A percentile compares a stretch with the other conserved stretches of the same genome.
These are phyloP conservation scores for Tetragnatha montana DNA, from an alignment of 2,888 invertebrate genomes.

Conservation along the genomic window DNA sequence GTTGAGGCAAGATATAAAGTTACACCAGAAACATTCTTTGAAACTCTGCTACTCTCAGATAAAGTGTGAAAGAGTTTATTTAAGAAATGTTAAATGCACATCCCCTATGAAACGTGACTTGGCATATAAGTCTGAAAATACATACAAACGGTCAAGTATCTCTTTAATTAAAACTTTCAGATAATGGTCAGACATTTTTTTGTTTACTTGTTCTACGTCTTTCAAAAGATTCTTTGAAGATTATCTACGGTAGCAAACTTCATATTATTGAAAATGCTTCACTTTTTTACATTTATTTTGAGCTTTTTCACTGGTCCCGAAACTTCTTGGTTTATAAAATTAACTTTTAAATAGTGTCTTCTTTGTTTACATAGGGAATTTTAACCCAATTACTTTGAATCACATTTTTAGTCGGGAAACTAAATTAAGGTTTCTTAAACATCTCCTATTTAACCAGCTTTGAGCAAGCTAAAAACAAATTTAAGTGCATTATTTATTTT, in stretches of 20 bases:
- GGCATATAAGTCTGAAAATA: neutral
- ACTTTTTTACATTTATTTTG: too few relatives aligned
- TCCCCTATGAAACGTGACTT: neutral
- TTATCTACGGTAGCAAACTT: neutral
- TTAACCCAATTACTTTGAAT: too few relatives aligned
- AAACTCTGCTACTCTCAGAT: neutral
- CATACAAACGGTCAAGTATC: neutral
- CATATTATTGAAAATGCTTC: too few relatives aligned
- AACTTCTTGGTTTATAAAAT: too few relatives aligned
- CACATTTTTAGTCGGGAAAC: too few relatives aligned
- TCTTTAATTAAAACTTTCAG: constrained; percentile 3
- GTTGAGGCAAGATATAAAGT: neutral
- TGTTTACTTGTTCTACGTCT: neutral
- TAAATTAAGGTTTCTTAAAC: too few relatives aligned
- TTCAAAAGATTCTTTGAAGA: neutral
- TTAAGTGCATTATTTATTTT: too few relatives aligned
- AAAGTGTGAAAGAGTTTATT: constrained; percentile 7
- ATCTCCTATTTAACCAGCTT: too few relatives aligned
- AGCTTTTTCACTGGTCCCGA: too few relatives aligned
- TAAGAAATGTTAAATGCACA: neutral
- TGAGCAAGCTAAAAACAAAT: too few relatives aligned
- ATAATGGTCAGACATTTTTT: neutral
- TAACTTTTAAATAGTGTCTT: too few relatives aligned
- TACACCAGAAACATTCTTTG: neutral
- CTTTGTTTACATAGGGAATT: too few relatives aligned